These are phyloP conservation scores for Campylomormyrus numenius DNA, from an alignment of 2,113 vertebrate species.

Conservation along the genomic window DNA sequence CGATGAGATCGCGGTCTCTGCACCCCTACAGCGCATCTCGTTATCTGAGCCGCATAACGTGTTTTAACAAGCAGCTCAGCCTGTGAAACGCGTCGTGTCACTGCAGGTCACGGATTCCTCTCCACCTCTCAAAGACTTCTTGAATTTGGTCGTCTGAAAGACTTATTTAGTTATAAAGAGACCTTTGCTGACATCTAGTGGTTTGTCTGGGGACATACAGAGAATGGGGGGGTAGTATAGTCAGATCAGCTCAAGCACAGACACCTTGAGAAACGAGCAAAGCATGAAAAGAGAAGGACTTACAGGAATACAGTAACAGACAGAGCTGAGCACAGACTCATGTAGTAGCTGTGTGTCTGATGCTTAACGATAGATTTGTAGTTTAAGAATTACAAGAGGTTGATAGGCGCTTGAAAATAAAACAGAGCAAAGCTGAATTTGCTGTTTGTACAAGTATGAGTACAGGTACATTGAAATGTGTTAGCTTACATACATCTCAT, in stretches of 20 bases:
- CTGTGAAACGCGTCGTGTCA: not conserved
- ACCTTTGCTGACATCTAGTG: constrained; percentile 22
- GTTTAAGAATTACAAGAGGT: not conserved
- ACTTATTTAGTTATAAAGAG: not conserved
- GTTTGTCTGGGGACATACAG: not conserved
- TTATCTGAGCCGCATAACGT: not conserved
- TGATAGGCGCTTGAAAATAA: not conserved
- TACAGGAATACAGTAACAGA: not conserved
- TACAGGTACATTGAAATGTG: not conserved
- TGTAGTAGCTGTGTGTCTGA: not conserved
- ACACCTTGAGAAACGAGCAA: constrained; percentile 15
- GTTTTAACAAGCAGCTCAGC: not conserved
- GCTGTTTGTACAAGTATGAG: not conserved
- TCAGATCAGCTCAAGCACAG: not conserved
- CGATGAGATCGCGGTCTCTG: not conserved
- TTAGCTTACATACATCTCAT: not conserved
- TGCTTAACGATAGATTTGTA: not conserved
- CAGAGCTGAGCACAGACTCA: not conserved
- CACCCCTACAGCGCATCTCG: not conserved
- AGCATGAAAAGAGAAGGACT: constrained; percentile 22
- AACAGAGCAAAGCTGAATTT: not conserved
- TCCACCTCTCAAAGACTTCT: not conserved
- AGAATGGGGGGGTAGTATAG: not conserved
- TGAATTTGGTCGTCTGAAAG: not conserved
- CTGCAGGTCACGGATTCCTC: not conserved